These are phyloP conservation scores for Agrotis segetum DNA, from an alignment of 2,888 invertebrate species.

Conservation along the genomic window DNA sequence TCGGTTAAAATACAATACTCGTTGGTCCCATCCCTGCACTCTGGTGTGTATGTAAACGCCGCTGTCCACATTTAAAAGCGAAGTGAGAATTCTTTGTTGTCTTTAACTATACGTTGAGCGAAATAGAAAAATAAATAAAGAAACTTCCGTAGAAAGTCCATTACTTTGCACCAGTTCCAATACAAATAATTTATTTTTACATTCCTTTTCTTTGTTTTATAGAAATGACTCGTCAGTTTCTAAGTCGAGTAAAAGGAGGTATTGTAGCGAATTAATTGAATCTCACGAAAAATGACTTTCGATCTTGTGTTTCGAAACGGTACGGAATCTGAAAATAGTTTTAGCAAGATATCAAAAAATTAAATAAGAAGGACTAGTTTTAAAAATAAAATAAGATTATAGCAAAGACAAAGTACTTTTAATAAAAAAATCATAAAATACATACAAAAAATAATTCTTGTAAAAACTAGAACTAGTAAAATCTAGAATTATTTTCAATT, in stretches of 20 bases:
- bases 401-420: too few relatives aligned
- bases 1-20: background rate
- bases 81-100: constrained; percentile 51
- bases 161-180: constrained; percentile 20
- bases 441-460: too few relatives aligned
- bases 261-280: constrained; percentile 31
- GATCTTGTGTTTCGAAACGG: background rate
- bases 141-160: constrained; percentile 36
- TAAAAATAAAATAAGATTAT: too few relatives aligned
- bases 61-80: constrained; percentile 32
- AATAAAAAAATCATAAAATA: too few relatives aligned
- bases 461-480: too few relatives aligned
- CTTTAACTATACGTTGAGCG: constrained; percentile 46
- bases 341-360: too few relatives aligned
- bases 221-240: constrained; percentile 39
- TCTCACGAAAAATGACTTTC: constrained; percentile 24
- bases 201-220: constrained; percentile 13
- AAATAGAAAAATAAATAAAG: constrained; percentile 39
- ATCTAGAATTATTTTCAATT: too few relatives aligned
- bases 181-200: constrained; percentile 1
- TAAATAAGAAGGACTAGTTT: too few relatives aligned
- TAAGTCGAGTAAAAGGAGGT: background rate
- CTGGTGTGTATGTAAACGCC: background rate
- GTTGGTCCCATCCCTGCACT: constrained; percentile 7
- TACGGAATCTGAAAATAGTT: too few relatives aligned